Evolutionary conservation across 1,140 invertebrate species (phyloP), one percentile per base, ranked within the genome.

Genomic region (Glossosoma conforme): DNA sequence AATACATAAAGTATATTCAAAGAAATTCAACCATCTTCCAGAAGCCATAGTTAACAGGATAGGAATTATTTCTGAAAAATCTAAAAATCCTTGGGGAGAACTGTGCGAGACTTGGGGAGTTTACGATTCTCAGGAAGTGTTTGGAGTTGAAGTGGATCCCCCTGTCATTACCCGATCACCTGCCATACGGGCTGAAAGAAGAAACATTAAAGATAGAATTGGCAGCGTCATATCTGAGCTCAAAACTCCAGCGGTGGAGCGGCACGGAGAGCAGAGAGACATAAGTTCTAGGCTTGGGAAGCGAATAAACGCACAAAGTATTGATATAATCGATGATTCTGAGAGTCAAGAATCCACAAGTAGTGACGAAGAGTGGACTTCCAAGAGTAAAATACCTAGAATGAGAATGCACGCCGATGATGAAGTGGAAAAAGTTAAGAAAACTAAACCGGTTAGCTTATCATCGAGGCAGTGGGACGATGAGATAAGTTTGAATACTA

Each of bases 401-500:
- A 89, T 89, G 87, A 74, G 86, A 64, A 91, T 91, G 89, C 86
- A 86, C 65, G 89, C 89, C n/a, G 89, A 91, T 70, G 87, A 90
- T 61, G 84, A 89, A 66, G 86, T 89, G 65, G 77, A 79, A 54
- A 83, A 82, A 37, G 47, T 54, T 1, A 48, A 51, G 13, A 57
- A 54, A 43, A 36, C 21, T 10, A 52, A 9, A 28, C 11, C 38
- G 22, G 28, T 17, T 19, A 43, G n/a, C 42, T 15, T n/a, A 19
- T 19, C 35, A 15, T 14, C 21, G 1, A 14, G 42, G 11, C 33
- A 19, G 22, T 25, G 28, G 44, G 38, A 45, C 3, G 36, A 47
- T 1, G 21, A 44, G 1, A 18, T 24, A 15, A 10, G 25, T 14
- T 9, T 44, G 14, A 50, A 49, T 22, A 36, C 24, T 28, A 57